Percentiles rank a stretch among this genome's conserved stretches.
These are phyloP conservation scores for Adelges cooleyi DNA, from an alignment of 1,140 invertebrate genomes.

Conservation along the genomic window DNA sequence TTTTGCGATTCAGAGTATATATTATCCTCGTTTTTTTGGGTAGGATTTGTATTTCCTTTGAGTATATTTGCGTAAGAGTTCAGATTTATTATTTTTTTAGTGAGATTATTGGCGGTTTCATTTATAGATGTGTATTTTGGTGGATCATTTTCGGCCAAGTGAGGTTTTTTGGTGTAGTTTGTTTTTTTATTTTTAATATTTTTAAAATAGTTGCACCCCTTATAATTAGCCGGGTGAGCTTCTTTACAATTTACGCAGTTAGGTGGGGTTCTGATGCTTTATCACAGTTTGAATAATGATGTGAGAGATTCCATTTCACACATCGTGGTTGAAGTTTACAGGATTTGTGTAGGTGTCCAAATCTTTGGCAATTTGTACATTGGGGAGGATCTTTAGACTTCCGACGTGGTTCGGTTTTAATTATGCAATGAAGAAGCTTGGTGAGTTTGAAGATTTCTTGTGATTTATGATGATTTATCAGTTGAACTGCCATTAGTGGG, in stretches of 20 bases:
- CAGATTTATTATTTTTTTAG: background rate
- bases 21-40: background rate
- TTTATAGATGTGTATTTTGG: too few species aligned
- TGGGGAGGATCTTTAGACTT: background rate
- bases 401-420: background rate
- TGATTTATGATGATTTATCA: background rate
- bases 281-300: background rate
- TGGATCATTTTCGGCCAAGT: too few species aligned
- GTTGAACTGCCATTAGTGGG: background rate
- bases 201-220: background rate
- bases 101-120: background rate
- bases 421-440: background rate
- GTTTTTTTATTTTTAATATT: conserved; percentile 4
- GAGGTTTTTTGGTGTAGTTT: background rate
- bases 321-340: background rate
- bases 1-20: background rate
- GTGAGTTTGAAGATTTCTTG: background rate
- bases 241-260: too few species aligned
- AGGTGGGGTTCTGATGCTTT: background rate
- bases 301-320: background rate
- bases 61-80: background rate
- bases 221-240: background rate
- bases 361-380: conserved; percentile 4
- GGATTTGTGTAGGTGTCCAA: background rate
- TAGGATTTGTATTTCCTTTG: background rate